Conservation (phyloP, 2,797 vertebrate species). For the Melopsittacus undulatus region DNA sequence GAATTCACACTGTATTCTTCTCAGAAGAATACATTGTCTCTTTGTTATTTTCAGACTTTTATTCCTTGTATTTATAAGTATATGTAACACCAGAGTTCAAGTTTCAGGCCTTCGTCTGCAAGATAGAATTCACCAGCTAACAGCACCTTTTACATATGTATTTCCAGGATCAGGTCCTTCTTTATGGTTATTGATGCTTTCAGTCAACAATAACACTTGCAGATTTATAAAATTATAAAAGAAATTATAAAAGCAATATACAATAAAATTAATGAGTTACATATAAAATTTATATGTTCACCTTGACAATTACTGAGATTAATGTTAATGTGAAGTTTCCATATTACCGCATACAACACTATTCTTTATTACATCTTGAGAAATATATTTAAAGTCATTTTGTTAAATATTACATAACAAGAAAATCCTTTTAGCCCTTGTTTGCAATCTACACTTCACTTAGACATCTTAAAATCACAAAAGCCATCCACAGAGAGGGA, state of each 20-base stretch:
- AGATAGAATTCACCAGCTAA: background rate
- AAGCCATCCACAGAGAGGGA: constrained; percentile 67
- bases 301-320: background rate
- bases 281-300: background rate
- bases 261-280: background rate
- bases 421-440: constrained; percentile 67
- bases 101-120: background rate
- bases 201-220: background rate
- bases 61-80: background rate
- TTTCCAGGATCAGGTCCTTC: background rate
- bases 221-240: too few species aligned
- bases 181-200: background rate
- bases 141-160: background rate
- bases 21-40: background rate
- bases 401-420: constrained; percentile 53
- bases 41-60: background rate
- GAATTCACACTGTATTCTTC: background rate
- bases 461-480: constrained; percentile 70
- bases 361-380: background rate
- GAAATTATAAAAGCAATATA: background rate
- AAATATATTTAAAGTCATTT: constrained; percentile 18
- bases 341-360: background rate
- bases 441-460: constrained; percentile 69
- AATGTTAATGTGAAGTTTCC: background rate
- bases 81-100: background rate